These are phyloP conservation scores for Zonotrichia albicollis DNA, from an alignment of 2,797 vertebrate species.

Conservation along the genomic window DNA sequence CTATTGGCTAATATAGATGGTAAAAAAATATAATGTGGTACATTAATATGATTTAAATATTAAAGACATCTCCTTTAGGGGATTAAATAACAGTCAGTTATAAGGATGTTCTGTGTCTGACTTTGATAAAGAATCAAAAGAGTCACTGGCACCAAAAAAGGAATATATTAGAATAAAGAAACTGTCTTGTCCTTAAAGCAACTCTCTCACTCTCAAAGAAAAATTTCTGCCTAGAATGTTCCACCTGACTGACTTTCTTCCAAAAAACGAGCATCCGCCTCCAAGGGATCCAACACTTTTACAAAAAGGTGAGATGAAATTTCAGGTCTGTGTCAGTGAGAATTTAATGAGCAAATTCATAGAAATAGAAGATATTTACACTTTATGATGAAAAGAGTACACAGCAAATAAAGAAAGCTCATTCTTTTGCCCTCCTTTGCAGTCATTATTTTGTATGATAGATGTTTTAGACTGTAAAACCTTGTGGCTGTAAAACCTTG, in stretches of 20 bases:
- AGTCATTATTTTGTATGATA: not conserved
- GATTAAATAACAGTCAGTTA: slow-evolving; percentile 43
- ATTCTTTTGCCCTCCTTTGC: not conserved
- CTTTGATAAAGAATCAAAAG: slow-evolving; percentile 11
- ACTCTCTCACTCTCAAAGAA: not conserved
- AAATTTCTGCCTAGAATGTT: slow-evolving; percentile 30
- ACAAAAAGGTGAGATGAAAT: not conserved
- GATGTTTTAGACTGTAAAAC: not conserved
- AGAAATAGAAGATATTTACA: not conserved
- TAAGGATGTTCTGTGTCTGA: slow-evolving; percentile 7
- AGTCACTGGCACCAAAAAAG: not conserved
- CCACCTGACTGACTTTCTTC: not conserved
- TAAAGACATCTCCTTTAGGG: not conserved
- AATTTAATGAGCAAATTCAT: not conserved
- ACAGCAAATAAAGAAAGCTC: not conserved
- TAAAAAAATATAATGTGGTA: not conserved
- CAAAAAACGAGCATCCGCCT: not conserved
- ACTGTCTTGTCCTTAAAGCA: slow-evolving; percentile 27
- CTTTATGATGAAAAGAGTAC: not conserved
- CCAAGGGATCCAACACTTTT: not conserved
- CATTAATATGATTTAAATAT: slow-evolving; percentile 47
- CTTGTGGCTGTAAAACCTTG: not conserved
- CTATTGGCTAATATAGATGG: not conserved
- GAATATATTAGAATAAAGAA: slow-evolving; percentile 40
- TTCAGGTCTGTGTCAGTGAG: not conserved